Conservation (phyloP, 2,888 invertebrate genomes). For the Cremastinae sp. region DNA sequence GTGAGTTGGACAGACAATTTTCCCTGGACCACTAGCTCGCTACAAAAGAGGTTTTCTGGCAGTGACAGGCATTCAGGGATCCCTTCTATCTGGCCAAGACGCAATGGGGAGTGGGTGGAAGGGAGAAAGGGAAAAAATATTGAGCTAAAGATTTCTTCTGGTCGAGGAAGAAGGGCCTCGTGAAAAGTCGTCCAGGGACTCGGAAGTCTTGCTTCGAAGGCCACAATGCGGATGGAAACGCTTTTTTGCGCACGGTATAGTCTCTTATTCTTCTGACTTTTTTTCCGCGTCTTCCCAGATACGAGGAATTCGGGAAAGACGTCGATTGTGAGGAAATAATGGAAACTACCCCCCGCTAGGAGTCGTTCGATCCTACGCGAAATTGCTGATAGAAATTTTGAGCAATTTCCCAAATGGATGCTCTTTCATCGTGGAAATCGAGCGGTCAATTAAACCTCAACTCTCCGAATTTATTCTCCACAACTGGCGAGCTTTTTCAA, state of each 20-base stretch:
- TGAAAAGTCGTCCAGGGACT: slow-evolving; percentile 46
- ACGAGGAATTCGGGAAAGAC: not conserved
- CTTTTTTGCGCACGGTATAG: slow-evolving; percentile 64
- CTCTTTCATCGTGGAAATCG: slow-evolving; percentile 70
- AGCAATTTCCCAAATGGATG: slow-evolving; percentile 75
- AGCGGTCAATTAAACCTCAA: slow-evolving; percentile 74
- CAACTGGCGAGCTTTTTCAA: too few species aligned
- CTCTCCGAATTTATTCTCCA: too few species aligned
- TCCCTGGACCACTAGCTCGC: slow-evolving; percentile 76
- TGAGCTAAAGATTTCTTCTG: slow-evolving; percentile 64
- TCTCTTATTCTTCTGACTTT: slow-evolving; percentile 60
- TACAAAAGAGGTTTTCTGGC: slow-evolving; percentile 74
- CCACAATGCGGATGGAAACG: slow-evolving; percentile 67
- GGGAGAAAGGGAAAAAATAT: slow-evolving; percentile 18
- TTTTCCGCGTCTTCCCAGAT: not conserved
- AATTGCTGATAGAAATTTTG: slow-evolving; percentile 78
- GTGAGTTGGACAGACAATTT: slow-evolving; percentile 73
- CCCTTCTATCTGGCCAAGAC: slow-evolving; percentile 57
- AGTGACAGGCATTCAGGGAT: slow-evolving; percentile 78
- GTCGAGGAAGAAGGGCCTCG: slow-evolving; percentile 58
- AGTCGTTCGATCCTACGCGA: slow-evolving; percentile 24
- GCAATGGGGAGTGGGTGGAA: slow-evolving; percentile 5
- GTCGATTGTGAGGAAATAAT: slow-evolving; percentile 19
- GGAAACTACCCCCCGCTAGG: slow-evolving; percentile 27
- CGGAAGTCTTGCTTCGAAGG: slow-evolving; percentile 40